Percentiles rank a stretch among this genome's conserved stretches.
These are phyloP conservation scores for Cremastobaeus sp. DNA, from an alignment of 2,888 invertebrate genomes.

Conservation along the genomic window DNA sequence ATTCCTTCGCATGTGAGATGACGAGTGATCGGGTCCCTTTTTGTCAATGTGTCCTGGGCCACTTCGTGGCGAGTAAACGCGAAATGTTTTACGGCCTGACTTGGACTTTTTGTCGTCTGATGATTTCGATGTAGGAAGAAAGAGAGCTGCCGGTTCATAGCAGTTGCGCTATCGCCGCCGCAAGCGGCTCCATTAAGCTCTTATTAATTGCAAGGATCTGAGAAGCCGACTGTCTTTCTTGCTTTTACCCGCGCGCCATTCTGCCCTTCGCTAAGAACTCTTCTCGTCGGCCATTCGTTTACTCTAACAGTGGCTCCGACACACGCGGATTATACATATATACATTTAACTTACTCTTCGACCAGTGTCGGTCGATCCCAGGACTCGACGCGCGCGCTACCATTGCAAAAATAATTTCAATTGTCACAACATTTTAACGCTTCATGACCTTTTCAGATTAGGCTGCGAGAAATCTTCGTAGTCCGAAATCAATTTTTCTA, in stretches of 20 bases:
- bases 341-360: slow-evolving; percentile 34
- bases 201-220: slow-evolving; percentile 78
- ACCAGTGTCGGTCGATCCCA: slow-evolving; percentile 32
- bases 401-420: slow-evolving; percentile 35
- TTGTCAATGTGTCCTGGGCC: slow-evolving; percentile 68
- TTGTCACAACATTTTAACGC: too few relatives aligned
- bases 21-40: slow-evolving; percentile 64
- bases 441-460: too few relatives aligned
- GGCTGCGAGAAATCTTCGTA: too few relatives aligned
- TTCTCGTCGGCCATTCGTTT: slow-evolving; percentile 63
- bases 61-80: slow-evolving; percentile 67
- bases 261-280: slow-evolving; percentile 68
- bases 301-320: slow-evolving; percentile 49
- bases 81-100: slow-evolving; percentile 71
- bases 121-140: slow-evolving; percentile 59
- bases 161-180: slow-evolving; percentile 70
- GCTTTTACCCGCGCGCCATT: slow-evolving; percentile 76
- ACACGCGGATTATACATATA: slow-evolving; percentile 39
- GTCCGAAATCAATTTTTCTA: too few relatives aligned
- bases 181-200: slow-evolving; percentile 75
- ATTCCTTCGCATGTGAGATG: slow-evolving; percentile 56
- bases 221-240: slow-evolving; percentile 76
- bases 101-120: slow-evolving; percentile 61
- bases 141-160: slow-evolving; percentile 40
- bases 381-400: slow-evolving; percentile 48